phyloP scores from a whole-genome alignment of 2,888 invertebrate genomes.

The Eristalis pertinax region DNA sequence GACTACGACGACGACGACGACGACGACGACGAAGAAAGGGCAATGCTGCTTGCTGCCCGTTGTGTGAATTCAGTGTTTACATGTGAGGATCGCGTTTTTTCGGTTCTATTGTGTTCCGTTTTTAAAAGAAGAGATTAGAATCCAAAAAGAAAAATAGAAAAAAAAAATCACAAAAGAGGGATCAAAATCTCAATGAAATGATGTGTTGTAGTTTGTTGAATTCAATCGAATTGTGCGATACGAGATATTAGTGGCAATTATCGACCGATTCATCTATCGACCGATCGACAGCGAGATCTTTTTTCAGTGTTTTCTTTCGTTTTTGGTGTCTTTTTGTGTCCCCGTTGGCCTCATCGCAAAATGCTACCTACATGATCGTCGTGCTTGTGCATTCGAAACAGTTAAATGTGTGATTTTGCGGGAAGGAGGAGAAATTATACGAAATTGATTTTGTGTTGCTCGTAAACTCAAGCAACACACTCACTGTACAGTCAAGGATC shows the following conservation, averaged over 20 bases:
- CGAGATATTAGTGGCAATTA: conserved; percentile 54
- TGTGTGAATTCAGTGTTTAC: conserved; percentile 41
- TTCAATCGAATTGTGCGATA: conserved; percentile 39
- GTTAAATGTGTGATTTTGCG: conserved; percentile 41
- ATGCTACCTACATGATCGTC: not conserved
- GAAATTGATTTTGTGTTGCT: conserved; percentile 21
- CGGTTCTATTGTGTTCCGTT: conserved; percentile 43
- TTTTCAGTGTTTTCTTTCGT: not conserved
- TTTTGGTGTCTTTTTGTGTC: not conserved
- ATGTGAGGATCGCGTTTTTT: conserved; percentile 45
- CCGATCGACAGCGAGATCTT: conserved; percentile 13
- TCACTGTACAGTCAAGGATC: conserved; percentile 6
- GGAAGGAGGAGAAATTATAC: not conserved
- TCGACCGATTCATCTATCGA: conserved; percentile 21
- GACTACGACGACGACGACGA: no score
- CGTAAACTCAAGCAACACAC: conserved; percentile 25
- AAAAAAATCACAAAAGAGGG: conserved; percentile 25
- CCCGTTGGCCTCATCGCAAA: not conserved
- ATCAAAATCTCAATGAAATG: conserved; percentile 10
- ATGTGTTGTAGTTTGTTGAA: not conserved
- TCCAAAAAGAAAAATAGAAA: not conserved
- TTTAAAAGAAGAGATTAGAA: conserved; percentile 38
- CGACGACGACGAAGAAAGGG: conserved; percentile 36
- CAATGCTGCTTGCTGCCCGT: conserved; percentile 10
- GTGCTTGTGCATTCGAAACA: conserved; percentile 23